phyloP scores from a whole-genome alignment of 1,140 invertebrate genomes.

The Marisa cornuarietis region DNA sequence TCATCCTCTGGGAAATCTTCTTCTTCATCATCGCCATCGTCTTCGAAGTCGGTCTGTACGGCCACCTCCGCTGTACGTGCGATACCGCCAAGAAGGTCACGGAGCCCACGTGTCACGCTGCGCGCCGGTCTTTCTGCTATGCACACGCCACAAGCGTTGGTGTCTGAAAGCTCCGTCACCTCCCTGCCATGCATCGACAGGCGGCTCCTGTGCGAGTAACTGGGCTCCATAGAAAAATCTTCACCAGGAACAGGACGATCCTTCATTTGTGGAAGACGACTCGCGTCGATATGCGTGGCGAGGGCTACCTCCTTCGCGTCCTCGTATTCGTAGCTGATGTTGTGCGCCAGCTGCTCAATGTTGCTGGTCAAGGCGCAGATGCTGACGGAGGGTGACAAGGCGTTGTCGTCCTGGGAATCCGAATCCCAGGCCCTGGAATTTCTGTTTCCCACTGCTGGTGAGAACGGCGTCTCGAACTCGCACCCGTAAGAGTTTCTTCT shows the following conservation, averaged over 20 bases:
- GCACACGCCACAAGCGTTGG: too few species aligned
- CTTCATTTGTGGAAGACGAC: too few species aligned
- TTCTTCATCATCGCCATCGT: constrained; percentile 21
- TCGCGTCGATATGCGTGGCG: background rate
- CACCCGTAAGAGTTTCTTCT: too few species aligned
- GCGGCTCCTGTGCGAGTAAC: too few species aligned
- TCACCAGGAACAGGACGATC: too few species aligned
- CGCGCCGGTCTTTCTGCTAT: too few species aligned
- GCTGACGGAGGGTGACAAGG: constrained; percentile 22
- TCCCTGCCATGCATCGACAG: too few species aligned
- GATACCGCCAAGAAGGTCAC: constrained; percentile 30
- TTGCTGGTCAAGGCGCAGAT: constrained; percentile 28
- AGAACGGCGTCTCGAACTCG: background rate
- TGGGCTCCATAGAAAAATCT: too few species aligned
- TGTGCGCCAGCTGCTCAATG: constrained; percentile 33
- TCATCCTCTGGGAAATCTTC: background rate
- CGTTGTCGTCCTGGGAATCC: constrained; percentile 12
- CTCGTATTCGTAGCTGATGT: constrained; percentile 46
- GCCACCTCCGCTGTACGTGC: constrained; percentile 16
- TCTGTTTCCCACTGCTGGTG: background rate
- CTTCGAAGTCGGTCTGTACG: constrained; percentile 27
- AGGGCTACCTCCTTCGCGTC: constrained; percentile 35
- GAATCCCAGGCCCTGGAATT: background rate
- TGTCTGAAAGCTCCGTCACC: too few species aligned
- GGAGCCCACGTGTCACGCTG: constrained; percentile 27